Conservation (phyloP, 2,888 invertebrate genomes). For the Ochlodes sylvanus region DNA sequence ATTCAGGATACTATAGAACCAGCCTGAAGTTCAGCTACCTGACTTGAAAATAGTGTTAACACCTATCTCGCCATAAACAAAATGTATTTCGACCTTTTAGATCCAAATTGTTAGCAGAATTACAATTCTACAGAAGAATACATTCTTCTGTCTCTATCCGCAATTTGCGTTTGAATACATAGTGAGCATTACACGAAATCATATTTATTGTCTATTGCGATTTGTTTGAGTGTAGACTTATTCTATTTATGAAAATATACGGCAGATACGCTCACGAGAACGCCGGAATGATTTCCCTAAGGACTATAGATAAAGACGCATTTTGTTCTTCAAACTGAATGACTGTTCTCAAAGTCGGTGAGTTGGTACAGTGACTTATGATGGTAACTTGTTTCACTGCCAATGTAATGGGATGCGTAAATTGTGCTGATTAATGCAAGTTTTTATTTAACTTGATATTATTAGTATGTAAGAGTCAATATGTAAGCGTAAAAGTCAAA, state of each 20-base stretch:
- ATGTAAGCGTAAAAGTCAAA: too few species aligned
- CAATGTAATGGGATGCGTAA: too few species aligned
- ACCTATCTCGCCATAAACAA: too few species aligned
- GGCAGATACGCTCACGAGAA: conserved; percentile 57
- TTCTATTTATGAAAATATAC: conserved; percentile 63
- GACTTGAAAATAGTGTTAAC: too few species aligned
- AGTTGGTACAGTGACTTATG: neutral
- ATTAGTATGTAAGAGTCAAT: too few species aligned
- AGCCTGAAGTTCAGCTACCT: too few species aligned
- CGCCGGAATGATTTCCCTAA: conserved; percentile 62
- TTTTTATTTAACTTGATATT: too few species aligned
- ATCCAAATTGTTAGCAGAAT: conserved; percentile 10
- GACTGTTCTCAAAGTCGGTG: neutral
- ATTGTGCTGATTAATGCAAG: too few species aligned
- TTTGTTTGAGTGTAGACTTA: conserved; percentile 45
- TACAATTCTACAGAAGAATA: too few species aligned
- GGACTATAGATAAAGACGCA: conserved; percentile 43
- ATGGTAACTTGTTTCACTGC: neutral
- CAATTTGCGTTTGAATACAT: conserved; percentile 40
- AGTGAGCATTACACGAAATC: conserved; percentile 40
- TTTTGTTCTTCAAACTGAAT: conserved; percentile 20
- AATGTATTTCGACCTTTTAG: too few species aligned
- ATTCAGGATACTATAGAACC: too few species aligned
- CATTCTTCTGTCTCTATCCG: conserved; percentile 44
- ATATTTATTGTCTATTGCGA: conserved; percentile 47